Evolutionary conservation across 2,797 vertebrate genomes (phyloP).

Genomic region (Brotula barbata): DNA sequence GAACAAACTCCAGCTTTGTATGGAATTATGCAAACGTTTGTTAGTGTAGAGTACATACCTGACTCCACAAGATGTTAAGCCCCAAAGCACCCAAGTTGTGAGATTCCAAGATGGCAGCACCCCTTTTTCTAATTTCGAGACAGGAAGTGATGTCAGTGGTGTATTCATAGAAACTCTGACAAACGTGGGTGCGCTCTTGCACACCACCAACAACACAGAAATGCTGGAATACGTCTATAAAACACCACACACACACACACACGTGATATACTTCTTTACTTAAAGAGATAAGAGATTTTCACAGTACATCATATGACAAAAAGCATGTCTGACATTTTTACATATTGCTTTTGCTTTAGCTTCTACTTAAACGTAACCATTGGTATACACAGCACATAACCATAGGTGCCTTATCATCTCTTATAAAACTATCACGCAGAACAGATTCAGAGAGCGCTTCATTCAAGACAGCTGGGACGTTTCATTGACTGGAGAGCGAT

Average conservation of each 20-base stretch:
- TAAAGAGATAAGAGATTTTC: constrained; percentile 24
- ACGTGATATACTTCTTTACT: constrained; percentile 37
- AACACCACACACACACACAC: constrained; percentile 6
- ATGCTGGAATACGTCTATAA: too few species aligned
- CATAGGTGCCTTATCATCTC: background rate
- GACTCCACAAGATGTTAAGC: too few species aligned
- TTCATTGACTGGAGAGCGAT: too few species aligned
- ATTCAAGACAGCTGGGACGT: background rate
- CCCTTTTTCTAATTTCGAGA: background rate
- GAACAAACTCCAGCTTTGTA: too few species aligned
- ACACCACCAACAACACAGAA: too few species aligned
- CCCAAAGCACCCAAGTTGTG: background rate
- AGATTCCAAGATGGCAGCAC: background rate
- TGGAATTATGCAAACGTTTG: too few species aligned
- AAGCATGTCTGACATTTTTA: constrained; percentile 5
- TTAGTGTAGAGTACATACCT: too few species aligned
- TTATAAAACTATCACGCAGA: background rate
- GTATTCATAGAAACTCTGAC: constrained; percentile 5
- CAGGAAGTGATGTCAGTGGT: constrained; percentile 20
- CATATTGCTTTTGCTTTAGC: constrained; percentile 22
- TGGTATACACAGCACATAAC: background rate
- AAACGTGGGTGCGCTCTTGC: background rate
- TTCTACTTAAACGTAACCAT: constrained; percentile 2
- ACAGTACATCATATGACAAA: constrained; percentile 25
- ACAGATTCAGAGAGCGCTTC: background rate